Percentiles rank a stretch among this genome's conserved stretches.
phyloP scores from a whole-genome alignment of 2,113 vertebrate species.

The Pogona vitticeps region DNA sequence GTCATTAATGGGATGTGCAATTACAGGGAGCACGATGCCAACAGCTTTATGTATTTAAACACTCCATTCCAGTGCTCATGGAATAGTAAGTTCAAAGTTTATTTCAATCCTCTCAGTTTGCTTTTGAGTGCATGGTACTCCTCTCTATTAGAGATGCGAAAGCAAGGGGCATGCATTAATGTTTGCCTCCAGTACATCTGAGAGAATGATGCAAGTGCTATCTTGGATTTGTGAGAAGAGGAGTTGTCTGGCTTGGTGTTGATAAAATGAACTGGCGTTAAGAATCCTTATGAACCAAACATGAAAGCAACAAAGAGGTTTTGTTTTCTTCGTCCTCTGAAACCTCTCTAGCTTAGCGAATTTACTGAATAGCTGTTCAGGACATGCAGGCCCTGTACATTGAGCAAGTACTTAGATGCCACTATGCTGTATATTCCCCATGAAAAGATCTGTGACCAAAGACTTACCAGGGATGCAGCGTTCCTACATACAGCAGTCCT shows the following conservation, averaged over 20 bases:
- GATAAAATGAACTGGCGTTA: not conserved
- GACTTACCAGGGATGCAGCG: not conserved
- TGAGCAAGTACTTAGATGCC: not conserved
- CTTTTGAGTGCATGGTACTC: no score
- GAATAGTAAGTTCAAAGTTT: not conserved
- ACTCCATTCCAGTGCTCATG: not conserved
- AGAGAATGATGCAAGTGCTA: not conserved
- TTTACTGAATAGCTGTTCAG: conserved; percentile 1
- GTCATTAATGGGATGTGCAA: not conserved
- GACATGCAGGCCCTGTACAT: not conserved
- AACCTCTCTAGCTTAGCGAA: not conserved
- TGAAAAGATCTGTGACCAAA: not conserved
- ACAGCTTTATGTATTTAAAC: not conserved
- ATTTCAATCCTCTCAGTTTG: not conserved
- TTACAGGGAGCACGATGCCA: not conserved
- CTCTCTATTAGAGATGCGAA: not conserved
- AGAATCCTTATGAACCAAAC: not conserved
- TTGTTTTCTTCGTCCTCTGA: not conserved
- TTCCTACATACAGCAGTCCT: not conserved
- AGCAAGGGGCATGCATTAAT: not conserved
- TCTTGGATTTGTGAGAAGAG: not conserved
- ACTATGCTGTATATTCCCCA: not conserved
- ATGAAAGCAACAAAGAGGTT: not conserved
- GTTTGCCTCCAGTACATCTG: not conserved
- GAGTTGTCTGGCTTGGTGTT: not conserved